Percentiles rank a stretch among this genome's conserved stretches.
These are phyloP conservation scores for Choloepus hoffmanni DNA, from an alignment of 2,113 vertebrate genomes.

Conservation along the genomic window DNA sequence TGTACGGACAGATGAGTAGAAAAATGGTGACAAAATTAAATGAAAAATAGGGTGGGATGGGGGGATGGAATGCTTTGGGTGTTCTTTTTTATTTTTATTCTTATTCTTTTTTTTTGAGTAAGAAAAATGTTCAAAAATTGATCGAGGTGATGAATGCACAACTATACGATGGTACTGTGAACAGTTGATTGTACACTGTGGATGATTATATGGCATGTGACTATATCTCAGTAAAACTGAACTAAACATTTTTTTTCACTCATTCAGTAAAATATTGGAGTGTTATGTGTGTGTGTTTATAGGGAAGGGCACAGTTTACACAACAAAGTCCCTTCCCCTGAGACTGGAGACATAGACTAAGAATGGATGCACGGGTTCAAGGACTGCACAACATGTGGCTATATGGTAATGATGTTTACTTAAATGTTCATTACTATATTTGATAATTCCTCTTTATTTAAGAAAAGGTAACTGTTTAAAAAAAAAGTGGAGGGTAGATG, in stretches of 20 bases:
- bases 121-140: too few relatives aligned
- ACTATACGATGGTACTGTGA: too few relatives aligned
- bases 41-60: too few relatives aligned
- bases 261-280: background rate
- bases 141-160: too few relatives aligned
- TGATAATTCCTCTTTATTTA: conserved; percentile 1
- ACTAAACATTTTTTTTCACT: background rate
- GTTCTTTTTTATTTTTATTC: too few relatives aligned
- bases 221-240: too few relatives aligned
- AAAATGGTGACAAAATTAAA: too few relatives aligned
- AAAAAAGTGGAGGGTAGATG: background rate
- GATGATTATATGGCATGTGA: too few relatives aligned
- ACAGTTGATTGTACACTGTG: too few relatives aligned
- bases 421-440: background rate
- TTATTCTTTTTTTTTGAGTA: too few relatives aligned
- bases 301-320: background rate
- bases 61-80: too few relatives aligned
- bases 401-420: background rate
- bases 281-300: background rate
- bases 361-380: background rate
- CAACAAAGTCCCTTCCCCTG: background rate
- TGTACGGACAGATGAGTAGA: too few relatives aligned
- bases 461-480: background rate
- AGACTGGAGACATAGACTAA: background rate
- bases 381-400: background rate